Base-by-base conservation (phyloP, 2,888 invertebrate genomes). In the Ormyrus rosae region DNA sequence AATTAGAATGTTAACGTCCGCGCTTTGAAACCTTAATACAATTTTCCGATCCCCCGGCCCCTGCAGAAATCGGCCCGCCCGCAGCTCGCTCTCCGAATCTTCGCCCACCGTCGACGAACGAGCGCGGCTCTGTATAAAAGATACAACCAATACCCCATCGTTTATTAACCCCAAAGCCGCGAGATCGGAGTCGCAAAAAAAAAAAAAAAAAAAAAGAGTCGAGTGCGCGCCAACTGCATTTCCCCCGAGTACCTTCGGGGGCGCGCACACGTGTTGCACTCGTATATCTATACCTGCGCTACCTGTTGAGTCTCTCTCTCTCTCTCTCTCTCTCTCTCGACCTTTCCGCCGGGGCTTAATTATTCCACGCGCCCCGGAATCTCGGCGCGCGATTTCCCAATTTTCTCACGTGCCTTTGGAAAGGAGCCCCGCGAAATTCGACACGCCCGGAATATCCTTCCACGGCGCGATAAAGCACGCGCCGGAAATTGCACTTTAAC, bases 401-500 rank as follows among this genome's bases (percentile, higher is more conserved):
- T 78, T 78, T 61, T 76, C 71, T 67, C 71, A 51, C 67, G 46
- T 46, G 45, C 19, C 55, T 46, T 67, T 48, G 58, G 74, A 13
- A 46, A 74, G 56, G 65, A 58, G 46, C 46, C 64, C 13, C 45
- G 45, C 46, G 74, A 46, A 68, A 78, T 63, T 50, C 79, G 68
- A 72, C 63, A 69, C 55, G 46, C 64, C 10, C 5, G 11, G 10
- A 11, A 63, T 63, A 63, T 46, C 63, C 63, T 63, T 63, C n/a
- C 63, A 8, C 46, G 63, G 11, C n/a, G 34, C 34, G 60, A 63
- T 7, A 65, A 10, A 65, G 46, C 10, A 65, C 5, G 11, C 46
- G 50, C 67, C 80, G 80, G 80, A 80, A 53, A 80, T 80, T 72
- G 67, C 80, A 76, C 71, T 76, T 67, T 67, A 61, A 51, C 45